These are phyloP conservation scores for Oryzias celebensis DNA, from an alignment of 2,113 vertebrate species.

Conservation along the genomic window DNA sequence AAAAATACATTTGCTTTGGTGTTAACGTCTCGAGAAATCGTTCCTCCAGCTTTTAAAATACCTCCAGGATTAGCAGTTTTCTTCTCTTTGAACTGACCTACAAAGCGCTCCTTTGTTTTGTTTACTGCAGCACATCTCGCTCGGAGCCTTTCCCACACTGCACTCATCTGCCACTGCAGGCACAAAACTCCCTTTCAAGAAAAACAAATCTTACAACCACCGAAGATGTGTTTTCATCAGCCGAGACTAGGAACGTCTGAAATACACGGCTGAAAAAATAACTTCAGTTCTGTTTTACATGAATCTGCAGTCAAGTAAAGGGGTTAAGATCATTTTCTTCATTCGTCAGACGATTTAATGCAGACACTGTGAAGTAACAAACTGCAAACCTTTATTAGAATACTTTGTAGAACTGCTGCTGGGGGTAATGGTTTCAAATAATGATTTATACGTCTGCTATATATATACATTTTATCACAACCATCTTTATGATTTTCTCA, in stretches of 20 bases:
- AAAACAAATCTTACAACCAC: slow-evolving; percentile 51
- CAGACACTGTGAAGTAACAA: too few species aligned
- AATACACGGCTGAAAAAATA: too few species aligned
- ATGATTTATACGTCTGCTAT: too few species aligned
- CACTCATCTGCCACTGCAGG: slow-evolving; percentile 31
- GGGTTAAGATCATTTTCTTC: too few species aligned
- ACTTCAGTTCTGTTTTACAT: too few species aligned
- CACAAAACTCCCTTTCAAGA: slow-evolving; percentile 50
- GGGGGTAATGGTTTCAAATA: too few species aligned
- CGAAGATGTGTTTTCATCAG: slow-evolving; percentile 19
- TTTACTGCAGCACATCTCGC: slow-evolving; percentile 34
- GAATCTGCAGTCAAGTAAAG: too few species aligned
- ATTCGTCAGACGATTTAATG: too few species aligned
- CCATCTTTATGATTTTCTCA: too few species aligned
- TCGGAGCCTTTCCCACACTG: slow-evolving; percentile 26
- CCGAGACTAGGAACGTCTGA: background rate
- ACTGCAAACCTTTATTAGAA: too few species aligned
- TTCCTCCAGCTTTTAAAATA: slow-evolving; percentile 43
- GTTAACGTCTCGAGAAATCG: slow-evolving; percentile 24
- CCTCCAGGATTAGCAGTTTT: slow-evolving; percentile 47
- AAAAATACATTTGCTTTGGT: slow-evolving; percentile 14
- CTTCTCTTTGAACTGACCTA: slow-evolving; percentile 58
- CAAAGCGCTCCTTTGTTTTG: slow-evolving; percentile 45
- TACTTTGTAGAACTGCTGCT: too few species aligned
- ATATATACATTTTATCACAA: too few species aligned